Evolutionary conservation across 2,888 invertebrate genomes (phyloP).

Genomic region (Melipona beecheii): DNA sequence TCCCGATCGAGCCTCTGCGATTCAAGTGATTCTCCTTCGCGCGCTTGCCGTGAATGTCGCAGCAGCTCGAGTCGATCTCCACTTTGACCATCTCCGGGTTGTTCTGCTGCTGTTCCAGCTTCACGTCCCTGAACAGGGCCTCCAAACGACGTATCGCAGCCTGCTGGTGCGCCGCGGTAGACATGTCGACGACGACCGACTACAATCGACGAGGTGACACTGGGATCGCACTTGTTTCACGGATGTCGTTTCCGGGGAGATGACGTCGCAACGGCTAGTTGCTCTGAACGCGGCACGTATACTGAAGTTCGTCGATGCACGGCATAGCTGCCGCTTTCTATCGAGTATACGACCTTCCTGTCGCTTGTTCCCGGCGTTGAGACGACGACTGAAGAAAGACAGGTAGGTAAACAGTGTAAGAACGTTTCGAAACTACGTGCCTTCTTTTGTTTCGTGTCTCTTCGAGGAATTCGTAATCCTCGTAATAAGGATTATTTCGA

Average conservation of each 20-base stretch:
- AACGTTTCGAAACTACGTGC: not conserved
- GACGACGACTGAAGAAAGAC: not conserved
- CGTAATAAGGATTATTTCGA: too few species aligned
- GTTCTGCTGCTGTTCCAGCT: slow-evolving; percentile 84
- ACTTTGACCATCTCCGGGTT: slow-evolving; percentile 81
- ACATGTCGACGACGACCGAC: slow-evolving; percentile 60
- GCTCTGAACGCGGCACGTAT: not conserved
- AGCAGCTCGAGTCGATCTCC: slow-evolving; percentile 87
- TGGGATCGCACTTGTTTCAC: not conserved
- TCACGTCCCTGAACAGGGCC: slow-evolving; percentile 89
- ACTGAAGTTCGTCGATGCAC: slow-evolving; percentile 7
- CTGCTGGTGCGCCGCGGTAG: slow-evolving; percentile 85
- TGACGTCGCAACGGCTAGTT: not conserved
- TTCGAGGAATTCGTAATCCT: too few species aligned
- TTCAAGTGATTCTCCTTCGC: slow-evolving; percentile 84
- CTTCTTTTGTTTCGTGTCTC: too few species aligned
- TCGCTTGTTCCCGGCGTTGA: not conserved
- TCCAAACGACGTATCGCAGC: slow-evolving; percentile 90
- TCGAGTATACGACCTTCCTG: not conserved
- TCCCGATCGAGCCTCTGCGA: slow-evolving; percentile 87
- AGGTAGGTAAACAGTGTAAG: not conserved
- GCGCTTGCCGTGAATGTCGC: slow-evolving; percentile 89
- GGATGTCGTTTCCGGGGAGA: not conserved
- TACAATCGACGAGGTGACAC: slow-evolving; percentile 2
- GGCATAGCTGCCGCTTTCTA: slow-evolving; percentile 23